Base-by-base conservation (phyloP, 1,140 invertebrate genomes). In the Epicauta chinensis region DNA sequence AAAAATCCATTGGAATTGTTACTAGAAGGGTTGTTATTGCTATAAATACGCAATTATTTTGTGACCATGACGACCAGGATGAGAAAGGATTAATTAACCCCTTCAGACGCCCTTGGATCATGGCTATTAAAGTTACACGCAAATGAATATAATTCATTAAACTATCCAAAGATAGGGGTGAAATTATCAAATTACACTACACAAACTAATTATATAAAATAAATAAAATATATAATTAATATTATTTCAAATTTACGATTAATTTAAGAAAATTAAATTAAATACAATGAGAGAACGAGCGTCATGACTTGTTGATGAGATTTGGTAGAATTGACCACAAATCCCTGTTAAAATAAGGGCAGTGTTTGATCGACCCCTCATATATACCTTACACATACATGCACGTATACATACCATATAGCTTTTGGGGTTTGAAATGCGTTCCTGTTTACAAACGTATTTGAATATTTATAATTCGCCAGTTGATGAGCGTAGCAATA, bases 401-500 rank as follows among this genome's bases (percentile, higher is more conserved):
- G n/a, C n/a, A n/a, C n/a, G n/a, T n/a, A 38, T 31, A 42, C 56
- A 34, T 40, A 55, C 51, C 58, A 52, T 43, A 31, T 35, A 43
- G 23, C 23, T 38, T 30, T 42, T 3, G 48, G 38, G 53, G 47
- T 37, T n/a, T 16, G 13, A 48, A 39, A 49, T 51, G 61, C 53
- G 55, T 50, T 45, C 51, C 63, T 68, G 66, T 68, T 68, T 68
- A 68, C 66, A 64, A 64, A 65, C 64, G 61, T 59, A 67, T 69
- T n/a, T 65, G 67, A 64, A 69, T 69, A 67, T 67, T 69, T 69
- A 67, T 69, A 61, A 66, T 64, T 61, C 63, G 66, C 59, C 66
- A 68, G 66, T 68, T 68, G 66, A 68, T 67, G 66, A 68, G 66
- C 66, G 65, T 61, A 65, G 66, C 66, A 68, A 68, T 68, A 68